Evolutionary conservation across 2,113 vertebrate species (phyloP), one percentile per base, ranked within the genome.

Genomic region (Embiotoca jacksoni): DNA sequence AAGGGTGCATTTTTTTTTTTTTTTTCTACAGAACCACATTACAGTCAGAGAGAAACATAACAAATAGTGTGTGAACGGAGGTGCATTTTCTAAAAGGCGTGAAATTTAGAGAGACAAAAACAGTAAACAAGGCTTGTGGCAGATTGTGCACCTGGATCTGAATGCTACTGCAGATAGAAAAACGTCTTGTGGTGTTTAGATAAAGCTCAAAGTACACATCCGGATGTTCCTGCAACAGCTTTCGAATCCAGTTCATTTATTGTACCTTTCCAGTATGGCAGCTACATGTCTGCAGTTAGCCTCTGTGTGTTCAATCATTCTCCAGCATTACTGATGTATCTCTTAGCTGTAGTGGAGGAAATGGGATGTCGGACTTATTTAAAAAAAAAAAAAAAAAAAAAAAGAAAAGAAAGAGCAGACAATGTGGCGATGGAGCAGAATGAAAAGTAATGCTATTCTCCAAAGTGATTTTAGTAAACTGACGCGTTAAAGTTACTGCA

Each of bases 51-150:
- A 36, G 62, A 83, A 74, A 66, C 46, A 62, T 46, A 57, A 75
- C 64, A 72, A 76, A 81, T 41, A 50, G 11, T 16, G 11, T 50
- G 41, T 74, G 63, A 68, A 71, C 31, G 44, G 57, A 66, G 53
- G 57, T 58, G 72, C 77, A 56, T 72, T 81, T 86, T 75, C 49
- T 9, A 44, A 80, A 87, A 68, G 6, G 8, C 14, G 7, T 44
- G 23, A 71, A 59, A 83, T 64, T 58, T 8, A 54, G 30, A 61
- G 53, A 69, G 77, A 71, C 33, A 36, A 33, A 86, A 65, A 47
- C 35, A 3, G 79, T 60, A 83, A 83, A 85, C 58, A 83, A 61
- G 47, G 50, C 23, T 10, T 3, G 49, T 56, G 52, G 31, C 69
- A 54, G 44, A 65, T 57, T 53, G 64, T 75, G 46, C 49, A 31